Base-by-base conservation (phyloP, 2,113 vertebrate species). In the Nerophis lumbriciformis region DNA sequence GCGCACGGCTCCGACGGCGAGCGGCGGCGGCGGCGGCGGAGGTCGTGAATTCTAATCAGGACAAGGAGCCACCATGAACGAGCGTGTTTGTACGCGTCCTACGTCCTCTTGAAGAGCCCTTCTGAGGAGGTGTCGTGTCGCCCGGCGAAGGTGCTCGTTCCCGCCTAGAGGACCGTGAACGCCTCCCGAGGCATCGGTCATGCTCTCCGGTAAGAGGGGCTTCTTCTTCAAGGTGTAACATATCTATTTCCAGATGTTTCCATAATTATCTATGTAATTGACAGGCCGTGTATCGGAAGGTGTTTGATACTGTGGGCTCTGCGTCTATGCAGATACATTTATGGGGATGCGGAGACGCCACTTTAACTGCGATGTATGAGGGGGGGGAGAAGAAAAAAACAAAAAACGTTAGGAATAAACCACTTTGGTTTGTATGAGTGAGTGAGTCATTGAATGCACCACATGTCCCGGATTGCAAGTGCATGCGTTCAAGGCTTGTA, bases 121-220 rank as follows among this genome's bases (percentile, higher is more conserved):
- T 3, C n/a, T 11, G 16, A 21, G 12, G 48, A 11, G 38, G 7
- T 54, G 35, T 54, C 35, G 53, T 58, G 37, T 48, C 48, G 14
- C 42, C 59, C 64, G 15, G 80, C 66, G 44, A 81, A 73, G 67
- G 4, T 65, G 67, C 59, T 44, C 11, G 37, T 73, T 50, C 44
- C 61, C 48, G 53, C 38, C 59, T 64, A 11, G 69, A 79, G 72
- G 68, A 83, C 76, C 78, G 60, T 42, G 83, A 76, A 85, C 69
- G 83, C 75, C 80, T 71, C 72, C 49, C 66, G 54, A 79, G 68
- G 42, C 82, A 56, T 80, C 82, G 81, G 79, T 80, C 82, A 82
- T 85, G 82, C 78, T 80, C 82, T 66, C 56, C 73, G 83, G 85
- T 85, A 84, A 83, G 82, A 72, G 39, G 36, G 50, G 61, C 6